Evolutionary conservation across 1,140 invertebrate species (phyloP).

Genomic region (Lycorma delicatula): DNA sequence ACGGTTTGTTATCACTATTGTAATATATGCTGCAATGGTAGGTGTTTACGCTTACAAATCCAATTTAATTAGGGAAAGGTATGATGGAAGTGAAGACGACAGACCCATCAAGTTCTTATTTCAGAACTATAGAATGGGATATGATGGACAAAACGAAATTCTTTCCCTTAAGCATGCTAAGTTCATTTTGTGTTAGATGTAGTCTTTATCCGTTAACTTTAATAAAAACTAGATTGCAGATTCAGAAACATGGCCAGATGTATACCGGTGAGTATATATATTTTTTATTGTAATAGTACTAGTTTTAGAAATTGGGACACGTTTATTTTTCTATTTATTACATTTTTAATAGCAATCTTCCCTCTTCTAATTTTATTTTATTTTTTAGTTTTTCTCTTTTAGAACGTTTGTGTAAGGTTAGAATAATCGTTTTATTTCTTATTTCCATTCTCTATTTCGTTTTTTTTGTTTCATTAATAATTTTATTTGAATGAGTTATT

Average conservation of each 20-base stretch:
- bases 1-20: too few relatives aligned
- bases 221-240: constrained; percentile 93
- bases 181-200: constrained; percentile 77
- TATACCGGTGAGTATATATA: constrained; percentile 54
- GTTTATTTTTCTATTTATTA: too few relatives aligned
- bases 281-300: constrained; percentile 1
- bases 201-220: constrained; percentile 90
- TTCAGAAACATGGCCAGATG: constrained; percentile 72
- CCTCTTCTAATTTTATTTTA: too few relatives aligned
- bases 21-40: constrained; percentile 3
- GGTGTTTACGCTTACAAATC: neutral
- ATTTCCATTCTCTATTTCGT: too few relatives aligned
- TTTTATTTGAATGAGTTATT: too few relatives aligned
- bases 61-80: neutral
- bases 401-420: too few relatives aligned
- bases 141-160: constrained; percentile 97
- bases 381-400: too few relatives aligned
- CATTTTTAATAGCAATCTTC: too few relatives aligned
- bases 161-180: constrained; percentile 83
- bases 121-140: constrained; percentile 85
- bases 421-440: too few relatives aligned
- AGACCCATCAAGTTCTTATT: constrained; percentile 8
- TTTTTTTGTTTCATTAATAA: too few relatives aligned
- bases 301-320: too few relatives aligned
- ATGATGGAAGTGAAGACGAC: neutral